Evolutionary conservation across 2,113 vertebrate species (phyloP), one percentile per base, ranked within the genome.

Genomic region (Chiloscyllium plagiosum): DNA sequence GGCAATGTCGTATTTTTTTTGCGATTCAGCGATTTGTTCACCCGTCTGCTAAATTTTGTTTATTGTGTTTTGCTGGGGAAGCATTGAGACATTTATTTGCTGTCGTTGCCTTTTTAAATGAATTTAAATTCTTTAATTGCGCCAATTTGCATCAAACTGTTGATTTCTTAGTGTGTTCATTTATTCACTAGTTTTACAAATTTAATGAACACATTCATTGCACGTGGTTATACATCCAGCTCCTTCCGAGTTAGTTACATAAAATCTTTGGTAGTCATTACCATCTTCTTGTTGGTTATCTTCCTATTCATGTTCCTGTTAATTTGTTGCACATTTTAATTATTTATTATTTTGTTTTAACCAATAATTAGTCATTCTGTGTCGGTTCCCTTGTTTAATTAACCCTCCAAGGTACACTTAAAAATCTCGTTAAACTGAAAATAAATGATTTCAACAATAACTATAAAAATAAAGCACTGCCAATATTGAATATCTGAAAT

Each of bases 101-200:
- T 83, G 42, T 19, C 20, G 37, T 7, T 7, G 17, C n/a, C 80
- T 83, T 83, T 83, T 42, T 47, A 83, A 83, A 47, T 42, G 3
- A 26, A 29, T 42, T 52, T 69, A 22, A 72, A 24, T 56, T 52
- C 98, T n/a, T 76, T 42, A 17, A 22, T 76, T 22, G 10, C 22
- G 52, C 0, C 22, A 2, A 87, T 87, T 47, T 87, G 22, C 8
- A 87, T 52, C 24, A 87, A 52, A 50, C 24, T 13, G 10, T 52
- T 87, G 24, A 52, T 50, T 86, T 13, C 24, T 15, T 50, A 26
- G 19, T 80, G 19, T 50, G 47, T 87, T 52, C 12, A 87, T 26
- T 52, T 37, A 83, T 83, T 83, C 80, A 47, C 15, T 47, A 17
- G 12, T 52, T 26, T 12, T 22, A 37, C 37, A 47, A 42, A 47